phyloP scores from a whole-genome alignment of 2,888 invertebrate genomes.

The Anodontia alba region DNA sequence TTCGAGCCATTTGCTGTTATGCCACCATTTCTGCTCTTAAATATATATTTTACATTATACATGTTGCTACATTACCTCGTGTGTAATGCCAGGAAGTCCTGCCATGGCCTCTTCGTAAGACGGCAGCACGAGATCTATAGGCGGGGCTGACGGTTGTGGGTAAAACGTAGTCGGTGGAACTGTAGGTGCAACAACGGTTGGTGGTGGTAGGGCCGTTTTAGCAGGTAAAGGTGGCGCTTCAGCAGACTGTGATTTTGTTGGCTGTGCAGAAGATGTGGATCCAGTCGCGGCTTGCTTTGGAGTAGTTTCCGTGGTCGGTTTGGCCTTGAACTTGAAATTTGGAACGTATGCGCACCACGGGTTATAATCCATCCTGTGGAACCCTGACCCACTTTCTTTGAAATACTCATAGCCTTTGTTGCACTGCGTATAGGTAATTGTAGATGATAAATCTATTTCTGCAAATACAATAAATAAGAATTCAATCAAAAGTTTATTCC shows the following conservation, averaged over 20 bases:
- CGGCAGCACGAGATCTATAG: conserved; percentile 15
- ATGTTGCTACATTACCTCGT: neutral
- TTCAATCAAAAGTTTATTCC: too few species aligned
- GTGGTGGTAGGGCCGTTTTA: neutral
- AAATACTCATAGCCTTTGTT: conserved; percentile 23
- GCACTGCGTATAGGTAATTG: conserved; percentile 35
- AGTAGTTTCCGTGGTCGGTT: neutral
- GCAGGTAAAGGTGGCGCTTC: neutral
- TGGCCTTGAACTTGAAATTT: conserved; percentile 18
- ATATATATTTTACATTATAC: too few species aligned
- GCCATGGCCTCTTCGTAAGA: conserved; percentile 34
- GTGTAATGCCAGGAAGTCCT: neutral
- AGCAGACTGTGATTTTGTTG: neutral
- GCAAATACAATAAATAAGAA: neutral
- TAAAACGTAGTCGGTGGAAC: neutral
- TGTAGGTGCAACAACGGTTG: neutral
- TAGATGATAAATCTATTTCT: conserved; percentile 23
- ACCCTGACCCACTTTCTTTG: neutral
- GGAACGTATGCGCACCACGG: conserved; percentile 33
- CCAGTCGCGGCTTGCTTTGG: neutral
- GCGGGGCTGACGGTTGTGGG: conserved; percentile 24
- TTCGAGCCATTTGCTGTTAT: too few species aligned
- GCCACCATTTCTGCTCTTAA: too few species aligned
- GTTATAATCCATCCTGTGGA: conserved; percentile 10
- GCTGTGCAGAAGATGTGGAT: neutral